phyloP scores from a whole-genome alignment of 1,140 invertebrate genomes.

The Zaprionus davidi region DNA sequence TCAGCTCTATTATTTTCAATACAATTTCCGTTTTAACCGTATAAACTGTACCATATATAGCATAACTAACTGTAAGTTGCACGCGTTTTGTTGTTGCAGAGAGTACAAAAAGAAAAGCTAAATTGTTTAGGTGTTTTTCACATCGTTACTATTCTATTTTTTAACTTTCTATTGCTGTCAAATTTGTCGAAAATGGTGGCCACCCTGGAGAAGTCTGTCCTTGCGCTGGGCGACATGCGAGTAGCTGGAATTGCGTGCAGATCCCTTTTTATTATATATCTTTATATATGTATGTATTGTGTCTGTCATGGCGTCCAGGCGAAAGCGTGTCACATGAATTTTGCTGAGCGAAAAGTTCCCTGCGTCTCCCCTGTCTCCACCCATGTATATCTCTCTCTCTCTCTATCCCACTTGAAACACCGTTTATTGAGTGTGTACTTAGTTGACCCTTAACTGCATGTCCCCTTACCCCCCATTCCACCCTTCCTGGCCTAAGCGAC shows the following conservation, averaged over 20 bases:
- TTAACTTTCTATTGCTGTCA: constrained; percentile 25
- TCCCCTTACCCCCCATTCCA: background rate
- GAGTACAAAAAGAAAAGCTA: constrained; percentile 39
- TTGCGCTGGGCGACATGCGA: constrained; percentile 82
- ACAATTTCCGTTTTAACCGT: constrained; percentile 12
- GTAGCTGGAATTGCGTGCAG: constrained; percentile 70
- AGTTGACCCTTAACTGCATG: constrained; percentile 24
- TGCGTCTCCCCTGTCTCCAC: constrained; percentile 55
- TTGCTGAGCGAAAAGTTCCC: constrained; percentile 84
- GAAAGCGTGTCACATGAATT: constrained; percentile 84
- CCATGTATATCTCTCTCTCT: constrained; percentile 12
- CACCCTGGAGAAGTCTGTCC: constrained; percentile 67
- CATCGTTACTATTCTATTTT: background rate
- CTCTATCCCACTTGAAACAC: constrained; percentile 7
- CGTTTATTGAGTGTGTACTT: constrained; percentile 10
- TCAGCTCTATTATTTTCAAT: constrained; percentile 17
- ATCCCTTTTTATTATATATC: constrained; percentile 1
- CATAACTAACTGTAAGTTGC: constrained; percentile 54
- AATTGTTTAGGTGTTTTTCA: constrained; percentile 54
- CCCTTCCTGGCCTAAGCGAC: constrained; percentile 21
- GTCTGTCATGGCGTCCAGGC: constrained; percentile 61
- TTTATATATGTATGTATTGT: constrained; percentile 4
- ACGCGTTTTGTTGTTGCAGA: constrained; percentile 61
- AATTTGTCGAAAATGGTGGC: constrained; percentile 36
- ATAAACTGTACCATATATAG: constrained; percentile 22